Evolutionary conservation across 2,888 invertebrate genomes (phyloP).

Genomic region (Pocota personata): DNA sequence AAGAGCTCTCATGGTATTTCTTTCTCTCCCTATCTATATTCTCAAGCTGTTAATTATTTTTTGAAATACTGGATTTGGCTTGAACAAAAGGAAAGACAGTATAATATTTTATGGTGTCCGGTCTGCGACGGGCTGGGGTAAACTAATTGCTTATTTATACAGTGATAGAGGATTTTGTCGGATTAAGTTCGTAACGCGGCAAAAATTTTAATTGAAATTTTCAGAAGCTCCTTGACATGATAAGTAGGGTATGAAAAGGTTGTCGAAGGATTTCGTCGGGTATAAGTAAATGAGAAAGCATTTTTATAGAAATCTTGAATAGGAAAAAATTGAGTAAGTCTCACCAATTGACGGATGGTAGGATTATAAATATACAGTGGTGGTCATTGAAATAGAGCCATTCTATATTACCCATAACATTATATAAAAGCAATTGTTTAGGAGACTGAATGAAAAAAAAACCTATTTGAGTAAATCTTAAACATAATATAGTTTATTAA

Average conservation of each 20-base stretch:
- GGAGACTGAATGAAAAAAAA: too few species aligned
- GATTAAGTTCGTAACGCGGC: slow-evolving; percentile 40
- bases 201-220: slow-evolving; percentile 48
- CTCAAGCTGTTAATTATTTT: slow-evolving; percentile 40
- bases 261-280: not conserved
- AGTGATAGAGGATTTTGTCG: slow-evolving; percentile 28
- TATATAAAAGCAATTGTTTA: too few species aligned
- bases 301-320: not conserved
- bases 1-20: not conserved
- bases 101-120: slow-evolving; percentile 28
- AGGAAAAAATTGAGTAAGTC: not conserved
- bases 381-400: too few species aligned
- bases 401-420: too few species aligned
- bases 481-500: too few species aligned
- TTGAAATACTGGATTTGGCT: slow-evolving; percentile 17
- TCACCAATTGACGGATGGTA: slow-evolving; percentile 4
- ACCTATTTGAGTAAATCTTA: too few species aligned
- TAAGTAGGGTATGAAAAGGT: slow-evolving; percentile 13
- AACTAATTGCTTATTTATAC: slow-evolving; percentile 53
- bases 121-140: not conserved
- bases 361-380: not conserved
- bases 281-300: not conserved
- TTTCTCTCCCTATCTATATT: not conserved
- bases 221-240: slow-evolving; percentile 8
- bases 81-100: not conserved